phyloP scores from a whole-genome alignment of 2,888 invertebrate species.

The Andrena praecox region DNA sequence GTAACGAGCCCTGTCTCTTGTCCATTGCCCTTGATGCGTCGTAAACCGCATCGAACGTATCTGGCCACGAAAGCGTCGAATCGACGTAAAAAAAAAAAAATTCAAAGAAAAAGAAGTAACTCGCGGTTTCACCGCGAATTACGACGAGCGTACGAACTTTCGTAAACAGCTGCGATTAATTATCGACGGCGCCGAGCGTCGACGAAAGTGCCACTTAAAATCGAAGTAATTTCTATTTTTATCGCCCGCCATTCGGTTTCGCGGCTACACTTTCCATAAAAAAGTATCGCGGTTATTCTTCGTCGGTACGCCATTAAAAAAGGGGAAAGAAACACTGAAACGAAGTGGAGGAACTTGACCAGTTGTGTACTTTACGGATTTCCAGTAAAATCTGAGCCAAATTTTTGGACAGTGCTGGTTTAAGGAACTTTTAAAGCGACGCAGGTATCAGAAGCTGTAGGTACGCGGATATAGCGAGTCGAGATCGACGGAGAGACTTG shows the following conservation, averaged over 20 bases:
- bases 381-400: too few relatives aligned
- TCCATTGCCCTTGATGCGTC: slow-evolving; percentile 31
- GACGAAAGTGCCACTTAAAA: neutral
- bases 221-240: slow-evolving; percentile 7
- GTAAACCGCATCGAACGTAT: slow-evolving; percentile 37
- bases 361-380: too few relatives aligned
- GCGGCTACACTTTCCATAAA: neutral
- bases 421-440: neutral
- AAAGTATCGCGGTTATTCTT: neutral
- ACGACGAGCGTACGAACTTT: neutral
- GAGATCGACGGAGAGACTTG: too few relatives aligned
- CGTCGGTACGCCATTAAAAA: too few relatives aligned
- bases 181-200: neutral
- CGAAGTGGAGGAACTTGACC: too few relatives aligned
- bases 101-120: neutral
- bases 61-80: neutral
- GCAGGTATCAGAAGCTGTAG: neutral
- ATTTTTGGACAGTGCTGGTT: neutral
- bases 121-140: neutral
- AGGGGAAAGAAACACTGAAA: too few relatives aligned
- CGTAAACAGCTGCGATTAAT: slow-evolving; percentile 3
- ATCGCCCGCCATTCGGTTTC: neutral
- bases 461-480: neutral
- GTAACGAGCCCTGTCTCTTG: slow-evolving; percentile 44
- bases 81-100: slow-evolving; percentile 9